Base-by-base conservation (phyloP, 2,797 vertebrate species). In the Graptemys geographica region DNA sequence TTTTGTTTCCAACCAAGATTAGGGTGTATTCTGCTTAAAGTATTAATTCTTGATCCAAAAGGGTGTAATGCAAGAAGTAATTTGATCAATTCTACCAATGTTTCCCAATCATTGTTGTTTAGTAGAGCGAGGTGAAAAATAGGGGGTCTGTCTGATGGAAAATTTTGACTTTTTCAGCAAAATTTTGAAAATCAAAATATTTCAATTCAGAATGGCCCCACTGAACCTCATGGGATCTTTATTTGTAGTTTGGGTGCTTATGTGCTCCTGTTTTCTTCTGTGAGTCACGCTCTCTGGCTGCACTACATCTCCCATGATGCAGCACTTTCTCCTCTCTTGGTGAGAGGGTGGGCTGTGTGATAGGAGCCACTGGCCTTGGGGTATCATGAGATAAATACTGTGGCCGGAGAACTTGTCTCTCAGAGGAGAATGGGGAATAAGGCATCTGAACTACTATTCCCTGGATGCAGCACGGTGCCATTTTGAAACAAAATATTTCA, bases 401-500 rank as follows among this genome's bases (percentile, higher is more conserved):
- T 37, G n/a, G n/a, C 18, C 19, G 37, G 65, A 37, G 18, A 37
- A 21, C 15, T 16, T 69, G 18, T 37, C n/a, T 69, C 65, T 92
- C 86, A 79, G 44, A 76, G 37, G n/a, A 28, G 62, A 81, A 79
- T 87, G 72, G 47, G 87, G 52, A 79, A 87, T 53, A 94, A 91
- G 91, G 41, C 44, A 44, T 12, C 91, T 84, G 81, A 86, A 86
- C 90, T 93, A 23, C 10, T 69, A 5, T 27, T 91, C 33, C 41
- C 72, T 44, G 12, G 72, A 47, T 25, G 13, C 44, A 74, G 6
- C 13, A 6, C 4, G 2, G 72, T 76, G 41, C 37, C 11, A 6
- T 92, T 93, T 92, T 93, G 8, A 90, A 83, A 94, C 27, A 33
- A 85, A 82, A 72, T 95, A 83, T 56, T 47, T 44, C 72, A 47